Base-by-base conservation (phyloP, 2,888 invertebrate genomes). In the Deroplatys truncata region DNA sequence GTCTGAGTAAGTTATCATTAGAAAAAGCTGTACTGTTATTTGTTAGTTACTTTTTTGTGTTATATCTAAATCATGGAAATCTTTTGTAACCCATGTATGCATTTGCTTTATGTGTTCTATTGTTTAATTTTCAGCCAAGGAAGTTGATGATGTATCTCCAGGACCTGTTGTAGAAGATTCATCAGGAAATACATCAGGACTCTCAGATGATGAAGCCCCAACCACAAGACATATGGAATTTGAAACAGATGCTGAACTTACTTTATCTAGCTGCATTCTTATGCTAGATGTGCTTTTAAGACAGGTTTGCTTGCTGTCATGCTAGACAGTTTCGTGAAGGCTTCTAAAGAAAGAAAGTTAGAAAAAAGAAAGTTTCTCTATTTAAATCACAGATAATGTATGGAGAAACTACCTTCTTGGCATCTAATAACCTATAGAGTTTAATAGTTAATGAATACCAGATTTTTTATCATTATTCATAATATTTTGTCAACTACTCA, bases 241-340 rank as follows among this genome's bases (percentile, higher is more conserved):
- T 89, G 96, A 96, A 91, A 95, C 95, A 0, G 96, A 96, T 91
- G 95, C 95, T 28, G 97, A 97, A 92, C 94, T 96, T 88, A 98
- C 98, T 93, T 94, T 99, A n/a, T 97, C 98, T 0, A 99, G 99
- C 92, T 99, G 98, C 93, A 98, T 99, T 91, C 95, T 99, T 83
- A 99, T 99, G 98, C 94, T 99, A 91, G 99, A 99, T 93, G 97
- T 99, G 91, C 94, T 99, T 86, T 94, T 99, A 25, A 98, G 98
- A 94, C 99, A 99, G 95, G 97, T 97, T 91, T 87, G 82, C 15
- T 2, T 86, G 91, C 91, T 56, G n/a, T 25, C 25, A 87, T 28
- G 25, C 8, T 31, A 84, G 28, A n/a, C 8, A 84, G 8, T 35
- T 84, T 84, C 28, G 13, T 8, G 35, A 8, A 8, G 35, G 35